These are phyloP conservation scores for Leptosomus discolor DNA, from an alignment of 2,113 vertebrate species.

Conservation along the genomic window DNA sequence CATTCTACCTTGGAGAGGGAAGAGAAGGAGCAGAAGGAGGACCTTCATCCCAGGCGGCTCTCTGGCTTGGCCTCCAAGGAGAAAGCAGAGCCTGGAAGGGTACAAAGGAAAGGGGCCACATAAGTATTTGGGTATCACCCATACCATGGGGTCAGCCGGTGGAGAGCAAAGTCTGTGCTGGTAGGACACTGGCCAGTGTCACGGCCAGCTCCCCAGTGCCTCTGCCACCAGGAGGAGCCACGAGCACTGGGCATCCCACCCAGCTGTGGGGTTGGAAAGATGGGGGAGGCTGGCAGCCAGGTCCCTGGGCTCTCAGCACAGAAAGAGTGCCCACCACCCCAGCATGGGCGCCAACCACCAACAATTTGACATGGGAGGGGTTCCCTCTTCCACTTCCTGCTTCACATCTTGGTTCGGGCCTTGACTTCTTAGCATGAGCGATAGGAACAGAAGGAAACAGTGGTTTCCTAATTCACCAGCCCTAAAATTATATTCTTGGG, in stretches of 20 bases:
- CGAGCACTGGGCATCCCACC: fast-evolving
- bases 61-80: background rate
- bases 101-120: background rate
- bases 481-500: background rate
- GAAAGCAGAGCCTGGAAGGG: background rate
- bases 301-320: fast-evolving
- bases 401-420: background rate
- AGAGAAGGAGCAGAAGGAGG: slow-evolving; percentile 42
- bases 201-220: background rate
- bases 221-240: background rate
- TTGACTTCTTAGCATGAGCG: background rate
- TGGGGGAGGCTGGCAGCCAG: fast-evolving
- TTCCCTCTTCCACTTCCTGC: background rate
- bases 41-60: background rate
- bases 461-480: background rate
- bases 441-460: slow-evolving; percentile 4
- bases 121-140: background rate
- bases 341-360: fast-evolving
- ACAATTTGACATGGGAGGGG: background rate
- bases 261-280: background rate
- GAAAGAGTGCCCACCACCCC: background rate
- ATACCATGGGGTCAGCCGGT: background rate
- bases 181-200: fast-evolving
- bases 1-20: slow-evolving; percentile 52
- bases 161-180: background rate